A percentile compares a stretch with the other conserved stretches of the same genome.
Evolutionary conservation across 2,888 invertebrate genomes (phyloP).

Genomic region (Zygogramma bicolorata): DNA sequence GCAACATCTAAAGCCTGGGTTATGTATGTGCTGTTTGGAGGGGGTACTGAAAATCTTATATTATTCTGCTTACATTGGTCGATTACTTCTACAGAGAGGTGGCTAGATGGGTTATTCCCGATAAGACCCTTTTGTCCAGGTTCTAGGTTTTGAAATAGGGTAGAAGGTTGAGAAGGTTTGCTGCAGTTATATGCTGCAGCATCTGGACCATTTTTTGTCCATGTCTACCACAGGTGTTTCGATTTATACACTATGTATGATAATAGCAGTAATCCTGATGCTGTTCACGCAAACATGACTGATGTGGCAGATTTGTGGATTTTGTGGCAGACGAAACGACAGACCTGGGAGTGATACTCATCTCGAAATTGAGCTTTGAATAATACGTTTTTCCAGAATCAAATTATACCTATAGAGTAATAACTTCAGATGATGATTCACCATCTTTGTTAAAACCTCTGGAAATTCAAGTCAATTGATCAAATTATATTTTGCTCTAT

Average conservation of each 20-base stretch:
- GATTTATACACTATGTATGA: not conserved
- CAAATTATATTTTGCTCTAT: too few relatives aligned
- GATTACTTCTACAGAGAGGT: constrained; percentile 49
- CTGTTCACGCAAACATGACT: not conserved
- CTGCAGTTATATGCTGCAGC: not conserved
- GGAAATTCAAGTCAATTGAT: too few relatives aligned
- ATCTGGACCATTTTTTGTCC: not conserved
- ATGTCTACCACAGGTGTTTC: not conserved
- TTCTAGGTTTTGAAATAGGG: not conserved
- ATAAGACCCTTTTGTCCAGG: constrained; percentile 47
- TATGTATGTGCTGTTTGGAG: constrained; percentile 49
- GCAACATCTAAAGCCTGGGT: constrained; percentile 48
- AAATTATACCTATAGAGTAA: too few relatives aligned
- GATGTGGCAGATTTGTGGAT: not conserved
- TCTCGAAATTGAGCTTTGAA: too few relatives aligned
- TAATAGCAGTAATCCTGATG: not conserved
- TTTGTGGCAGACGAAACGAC: too few relatives aligned
- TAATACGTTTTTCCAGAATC: too few relatives aligned
- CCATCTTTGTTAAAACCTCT: too few relatives aligned
- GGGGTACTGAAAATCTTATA: constrained; percentile 53
- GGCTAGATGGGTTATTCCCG: constrained; percentile 54
- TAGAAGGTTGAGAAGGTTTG: not conserved
- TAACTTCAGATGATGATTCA: too few relatives aligned
- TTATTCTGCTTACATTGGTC: constrained; percentile 50
- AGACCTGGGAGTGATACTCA: too few relatives aligned